Evolutionary conservation across 2,888 invertebrate genomes (phyloP), one percentile per base, ranked within the genome.

Genomic region (Zele albiditarsus): DNA sequence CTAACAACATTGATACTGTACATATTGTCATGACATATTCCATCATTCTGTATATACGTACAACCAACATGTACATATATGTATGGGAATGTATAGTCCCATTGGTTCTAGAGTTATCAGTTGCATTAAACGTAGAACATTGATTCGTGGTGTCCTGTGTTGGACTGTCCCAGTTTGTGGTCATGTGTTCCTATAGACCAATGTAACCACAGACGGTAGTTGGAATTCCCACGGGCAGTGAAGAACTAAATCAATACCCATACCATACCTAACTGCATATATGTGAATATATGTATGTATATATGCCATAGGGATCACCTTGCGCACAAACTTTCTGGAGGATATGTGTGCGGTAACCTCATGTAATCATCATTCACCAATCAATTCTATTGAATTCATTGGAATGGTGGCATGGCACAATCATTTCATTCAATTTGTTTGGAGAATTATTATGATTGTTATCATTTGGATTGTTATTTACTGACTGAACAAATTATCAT

Each of bases 161-260:
- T 58, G 58, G 53, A 28, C 49, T 68, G 68, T 72, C 69, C 78
- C 65, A 73, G 77, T 73, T 75, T 74, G 79, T 65, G 79, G 79
- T 79, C 74, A 73, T 73, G 76, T 53, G 65, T 57, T 72, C 75
- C 74, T 62, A 38, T 38, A 78, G 77, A 80, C 80, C 80, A 76
- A 78, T 78, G 72, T 77, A 77, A 77, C 80, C 80, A 76, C 80
- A 80, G 33, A 73, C 68, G 75, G 77, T 77, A 79, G 74, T 77
- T 72, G 72, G 20, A 77, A 80, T 79, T 79, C 79, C 73, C 77
- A 79, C 75, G 77, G 77, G 79, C 71, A 74, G 73, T 68, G 72
- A 75, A 76, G 72, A 77, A 79, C n/a, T 53, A 53, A 53, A 78
- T 73, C 74, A 78, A 78, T 79, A 76, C 76, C 75, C 75, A 71